Evolutionary conservation across 2,113 vertebrate genomes (phyloP), one percentile per base, ranked within the genome.

Genomic region (Calcarius ornatus): DNA sequence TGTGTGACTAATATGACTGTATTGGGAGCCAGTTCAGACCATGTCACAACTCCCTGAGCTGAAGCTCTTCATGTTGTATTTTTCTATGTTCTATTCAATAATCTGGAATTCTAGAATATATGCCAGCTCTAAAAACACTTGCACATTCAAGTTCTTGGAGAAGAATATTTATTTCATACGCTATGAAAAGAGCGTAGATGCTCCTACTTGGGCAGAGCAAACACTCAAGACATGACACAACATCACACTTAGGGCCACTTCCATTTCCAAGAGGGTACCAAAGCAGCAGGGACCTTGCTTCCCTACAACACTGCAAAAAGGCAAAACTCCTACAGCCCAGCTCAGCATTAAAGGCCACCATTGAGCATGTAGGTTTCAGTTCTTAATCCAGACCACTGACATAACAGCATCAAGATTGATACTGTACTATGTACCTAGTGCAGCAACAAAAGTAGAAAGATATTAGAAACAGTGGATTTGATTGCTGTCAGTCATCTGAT

Each of bases 101-200:
- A 86, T 71, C 64, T 64, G 57, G 43, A 86, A 70, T 73, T 60
- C 25, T 40, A 37, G 38, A 88, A 64, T 33, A 83, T 1, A 10
- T 31, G 11, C 16, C 69, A 89, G 53, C 21, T 84, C 80, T 81
- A 89, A 77, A 88, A 78, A 81, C 35, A 73, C 35, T 51, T 81
- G 51, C 48, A 47, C 19, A 14, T 92, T 43, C 27, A 66, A 81
- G 51, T 66, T 86, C 33, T 63, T 56, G 33, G 43, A 86, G 22
- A 71, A 28, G 40, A 91, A 20, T 3, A 23, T 11, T 16, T 73
- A 66, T 63, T 92, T 84, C 33, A 23, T 16, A 60, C 1, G 6
- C 35, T 63, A 11, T 21, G 43, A 65, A 65, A 95, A 35, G 10
- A 69, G 11, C 0, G 1, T 3, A 53, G 33, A 60, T 6, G 4